These are phyloP conservation scores for Anthopleura xanthogrammica DNA, from an alignment of 92 coral and sea anemone genomes.

Conservation along the genomic window DNA sequence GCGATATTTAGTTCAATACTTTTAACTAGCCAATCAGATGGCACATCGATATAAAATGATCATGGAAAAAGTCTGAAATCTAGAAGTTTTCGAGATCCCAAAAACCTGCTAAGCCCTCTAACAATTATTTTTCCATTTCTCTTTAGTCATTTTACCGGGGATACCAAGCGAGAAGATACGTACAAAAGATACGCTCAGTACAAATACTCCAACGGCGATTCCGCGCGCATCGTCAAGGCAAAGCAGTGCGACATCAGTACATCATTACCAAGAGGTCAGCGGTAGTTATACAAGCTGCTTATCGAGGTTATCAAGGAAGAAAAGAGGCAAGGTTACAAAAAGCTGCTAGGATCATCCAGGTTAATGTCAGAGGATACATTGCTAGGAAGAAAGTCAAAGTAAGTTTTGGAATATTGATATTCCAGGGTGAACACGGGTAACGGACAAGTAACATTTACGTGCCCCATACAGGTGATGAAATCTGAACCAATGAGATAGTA, in stretches of 20 bases:
- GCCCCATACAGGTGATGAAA: no score
- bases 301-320: constrained; percentile 76
- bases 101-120: no score
- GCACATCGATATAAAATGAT: no score
- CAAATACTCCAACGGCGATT: constrained; percentile 61
- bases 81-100: no score
- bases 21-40: no score
- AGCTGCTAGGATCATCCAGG: constrained; percentile 68
- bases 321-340: constrained; percentile 37
- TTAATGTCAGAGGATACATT: constrained; percentile 64
- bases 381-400: constrained; percentile 69
- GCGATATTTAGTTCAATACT: no score
- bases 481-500: no score
- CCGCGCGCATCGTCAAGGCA: constrained; percentile 53
- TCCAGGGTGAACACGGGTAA: no score
- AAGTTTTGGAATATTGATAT: constrained; percentile 1
- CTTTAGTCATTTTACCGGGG: constrained; percentile 65
- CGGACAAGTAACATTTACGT: background rate
- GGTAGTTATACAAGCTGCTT: constrained; percentile 67
- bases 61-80: no score
- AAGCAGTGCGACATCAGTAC: constrained; percentile 47
- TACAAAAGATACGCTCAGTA: constrained; percentile 50
- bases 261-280: constrained; percentile 42
- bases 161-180: constrained; percentile 48
- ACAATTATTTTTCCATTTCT: background rate